Evolutionary conservation across 2,888 invertebrate genomes (phyloP).

Genomic region (Ophonus ardosiacus): DNA sequence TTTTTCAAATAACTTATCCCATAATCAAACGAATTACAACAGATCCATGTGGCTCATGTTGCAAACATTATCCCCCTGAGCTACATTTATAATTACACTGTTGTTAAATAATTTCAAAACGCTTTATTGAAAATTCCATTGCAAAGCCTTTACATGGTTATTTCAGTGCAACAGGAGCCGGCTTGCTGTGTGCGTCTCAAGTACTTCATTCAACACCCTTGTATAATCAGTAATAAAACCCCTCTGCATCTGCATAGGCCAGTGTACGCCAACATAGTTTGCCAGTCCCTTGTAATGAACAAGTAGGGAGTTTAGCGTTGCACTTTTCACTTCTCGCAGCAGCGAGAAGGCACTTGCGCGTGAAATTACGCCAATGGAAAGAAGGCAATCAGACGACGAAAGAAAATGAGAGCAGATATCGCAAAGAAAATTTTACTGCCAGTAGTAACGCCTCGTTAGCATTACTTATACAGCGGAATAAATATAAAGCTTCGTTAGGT

Average conservation of each 20-base stretch:
- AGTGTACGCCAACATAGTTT: background rate
- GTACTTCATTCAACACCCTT: background rate
- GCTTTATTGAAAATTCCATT: background rate
- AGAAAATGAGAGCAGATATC: background rate
- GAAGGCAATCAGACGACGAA: conserved; percentile 3
- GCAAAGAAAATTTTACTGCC: conserved; percentile 13
- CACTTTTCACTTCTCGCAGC: background rate
- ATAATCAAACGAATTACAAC: too few relatives aligned
- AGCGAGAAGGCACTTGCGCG: background rate
- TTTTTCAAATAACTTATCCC: too few relatives aligned
- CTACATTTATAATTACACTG: too few relatives aligned
- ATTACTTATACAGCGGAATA: background rate
- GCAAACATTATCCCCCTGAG: too few relatives aligned
- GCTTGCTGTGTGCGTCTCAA: background rate
- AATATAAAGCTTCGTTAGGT: background rate
- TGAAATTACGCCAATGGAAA: conserved; percentile 22
- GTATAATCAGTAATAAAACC: background rate
- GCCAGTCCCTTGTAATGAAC: background rate
- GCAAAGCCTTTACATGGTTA: background rate
- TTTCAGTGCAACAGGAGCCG: background rate
- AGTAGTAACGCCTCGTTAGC: conserved; percentile 27
- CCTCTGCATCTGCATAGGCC: background rate
- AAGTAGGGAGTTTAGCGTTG: background rate
- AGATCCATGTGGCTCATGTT: too few relatives aligned
- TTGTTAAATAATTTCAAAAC: background rate